Base-by-base conservation (phyloP, 2,888 invertebrate genomes). In the Dryobotodes eremita region DNA sequence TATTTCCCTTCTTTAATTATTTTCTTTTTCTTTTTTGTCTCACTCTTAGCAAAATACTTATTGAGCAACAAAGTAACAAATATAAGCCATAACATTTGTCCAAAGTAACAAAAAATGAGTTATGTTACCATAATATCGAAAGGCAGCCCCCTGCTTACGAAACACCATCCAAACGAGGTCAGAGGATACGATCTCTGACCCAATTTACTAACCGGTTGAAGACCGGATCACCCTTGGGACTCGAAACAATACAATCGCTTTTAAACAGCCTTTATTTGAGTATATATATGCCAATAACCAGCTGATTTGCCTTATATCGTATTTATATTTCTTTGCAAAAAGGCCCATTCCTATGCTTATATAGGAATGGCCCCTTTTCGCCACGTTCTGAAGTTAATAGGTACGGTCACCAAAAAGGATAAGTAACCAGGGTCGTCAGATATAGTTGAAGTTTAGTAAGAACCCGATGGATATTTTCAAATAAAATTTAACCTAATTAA, bases 171-270 rank as follows among this genome's bases (percentile, higher is more conserved):
- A 61, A 84, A 79, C 61, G 66, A 65, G 84, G 85, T 79, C 80
- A 71, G 42, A 87, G 71, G 64, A 75, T 73, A 65, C 11, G 69
- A 86, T 71, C 83, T 79, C 50, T 87, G 87, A 87, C 84, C 84
- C 55, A 76, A 79, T 87, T 84, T 61, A 23, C 55, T 61, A 71
- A 64, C n/a, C 71, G 57, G 26, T 74, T 65, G 70, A 61, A 74
- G 62, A 50, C 55, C 57, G 65, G 69, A 70, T 85, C 71, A 66
- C 84, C 75, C 77, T 69, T 55, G 70, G 74, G 65, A 73, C 59
- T 36, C 23, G 23, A 75, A 75, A 74, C 71, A 64, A 59, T 77
- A 73, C 62, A 64, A 64, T 84, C 73, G 73, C 48, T 68, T 61
- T 82, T 55, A 62, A 83, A 62, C 65, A 70, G 11, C 36, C 50